phyloP scores from a whole-genome alignment of 2,797 vertebrate genomes.

The Lerista edwardsae region DNA sequence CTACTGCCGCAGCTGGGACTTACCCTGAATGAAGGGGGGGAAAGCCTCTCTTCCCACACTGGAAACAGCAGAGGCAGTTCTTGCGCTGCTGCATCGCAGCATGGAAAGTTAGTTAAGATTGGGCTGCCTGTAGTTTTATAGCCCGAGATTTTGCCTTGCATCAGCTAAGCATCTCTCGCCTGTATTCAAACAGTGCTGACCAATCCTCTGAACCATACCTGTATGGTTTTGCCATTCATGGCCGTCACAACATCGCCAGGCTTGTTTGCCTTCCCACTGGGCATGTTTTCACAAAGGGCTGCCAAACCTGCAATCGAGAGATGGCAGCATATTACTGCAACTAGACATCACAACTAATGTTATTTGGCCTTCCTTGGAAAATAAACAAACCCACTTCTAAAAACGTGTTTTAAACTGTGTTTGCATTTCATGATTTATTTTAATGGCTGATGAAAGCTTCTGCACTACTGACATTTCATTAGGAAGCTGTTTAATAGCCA shows the following conservation, averaged over 20 bases:
- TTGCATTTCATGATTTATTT: background rate
- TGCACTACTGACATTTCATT: background rate
- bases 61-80: too few species aligned
- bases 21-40: too few species aligned
- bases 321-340: conserved; percentile 6
- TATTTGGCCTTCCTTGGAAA: background rate
- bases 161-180: background rate
- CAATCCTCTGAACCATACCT: conserved; percentile 76
- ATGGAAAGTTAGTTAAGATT: too few species aligned
- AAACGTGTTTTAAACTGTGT: background rate
- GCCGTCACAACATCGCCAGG: conserved; percentile 94
- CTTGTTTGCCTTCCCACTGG: conserved; percentile 92
- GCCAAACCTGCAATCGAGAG: conserved; percentile 83
- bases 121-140: background rate
- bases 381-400: background rate
- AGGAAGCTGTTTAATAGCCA: background rate
- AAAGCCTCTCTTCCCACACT: too few species aligned
- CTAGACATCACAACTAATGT: background rate
- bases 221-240: conserved; percentile 97
- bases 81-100: too few species aligned
- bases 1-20: too few species aligned
- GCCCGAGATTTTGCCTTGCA: background rate
- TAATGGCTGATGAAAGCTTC: background rate
- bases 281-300: conserved; percentile 98
- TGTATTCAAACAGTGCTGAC: background rate